Evolutionary conservation across 2,113 vertebrate species (phyloP).

Genomic region (Glaucomys volans): DNA sequence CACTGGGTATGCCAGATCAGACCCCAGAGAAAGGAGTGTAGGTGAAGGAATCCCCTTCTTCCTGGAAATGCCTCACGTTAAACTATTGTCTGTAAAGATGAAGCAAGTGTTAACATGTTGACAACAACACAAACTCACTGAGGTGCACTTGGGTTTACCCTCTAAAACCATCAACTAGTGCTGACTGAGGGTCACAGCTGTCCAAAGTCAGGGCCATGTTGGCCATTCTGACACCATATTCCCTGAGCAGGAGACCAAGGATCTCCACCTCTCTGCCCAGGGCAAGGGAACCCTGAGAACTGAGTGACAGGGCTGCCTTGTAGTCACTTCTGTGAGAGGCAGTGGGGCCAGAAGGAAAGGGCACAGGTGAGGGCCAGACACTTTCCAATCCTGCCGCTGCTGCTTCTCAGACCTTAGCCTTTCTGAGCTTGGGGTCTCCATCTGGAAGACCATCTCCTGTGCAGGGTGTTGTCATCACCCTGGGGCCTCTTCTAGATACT

Average conservation of each 20-base stretch:
- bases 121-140: not conserved
- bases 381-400: not conserved
- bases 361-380: not conserved
- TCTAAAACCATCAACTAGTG: not conserved
- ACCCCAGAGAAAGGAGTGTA: rapidly evolving
- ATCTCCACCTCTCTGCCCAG: not conserved
- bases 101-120: not conserved
- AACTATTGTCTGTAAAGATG: not conserved
- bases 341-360: no score
- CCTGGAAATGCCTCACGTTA: not conserved
- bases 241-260: not conserved
- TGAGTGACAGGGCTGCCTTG: not conserved
- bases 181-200: not conserved
- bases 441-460: not conserved
- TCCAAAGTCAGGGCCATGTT: not conserved
- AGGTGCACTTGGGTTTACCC: rapidly evolving
- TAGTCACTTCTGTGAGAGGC: not conserved
- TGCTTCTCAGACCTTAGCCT: not conserved
- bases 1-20: not conserved
- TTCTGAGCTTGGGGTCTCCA: not conserved
- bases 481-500: not conserved
- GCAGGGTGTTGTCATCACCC: rapidly evolving
- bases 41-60: not conserved
- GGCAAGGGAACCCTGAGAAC: not conserved
- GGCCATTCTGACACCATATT: no score